Evolutionary conservation across 2,888 invertebrate genomes (phyloP).

Genomic region (Lutraria lutraria): DNA sequence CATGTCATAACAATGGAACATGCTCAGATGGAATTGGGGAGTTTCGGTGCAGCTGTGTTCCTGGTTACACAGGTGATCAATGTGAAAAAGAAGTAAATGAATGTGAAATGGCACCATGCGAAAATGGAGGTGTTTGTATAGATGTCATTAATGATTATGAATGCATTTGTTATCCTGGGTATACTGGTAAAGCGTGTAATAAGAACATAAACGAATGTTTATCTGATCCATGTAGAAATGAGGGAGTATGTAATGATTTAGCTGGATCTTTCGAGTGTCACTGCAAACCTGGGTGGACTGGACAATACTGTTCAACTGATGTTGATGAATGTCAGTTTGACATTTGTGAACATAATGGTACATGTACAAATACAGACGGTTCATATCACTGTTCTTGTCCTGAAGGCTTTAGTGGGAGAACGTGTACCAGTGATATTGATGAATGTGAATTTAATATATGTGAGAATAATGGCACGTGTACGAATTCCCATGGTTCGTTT

Average conservation of each 20-base stretch:
- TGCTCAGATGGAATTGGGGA: slow-evolving; percentile 36
- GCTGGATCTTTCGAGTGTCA: slow-evolving; percentile 31
- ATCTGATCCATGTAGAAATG: slow-evolving; percentile 20
- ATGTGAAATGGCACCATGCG: slow-evolving; percentile 36
- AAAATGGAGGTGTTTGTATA: slow-evolving; percentile 46
- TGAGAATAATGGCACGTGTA: slow-evolving; percentile 32
- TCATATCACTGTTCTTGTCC: slow-evolving; percentile 89
- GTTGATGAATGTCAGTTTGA: slow-evolving; percentile 49
- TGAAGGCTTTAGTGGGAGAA: slow-evolving; percentile 49
- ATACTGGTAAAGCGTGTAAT: slow-evolving; percentile 17
- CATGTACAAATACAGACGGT: slow-evolving; percentile 62
- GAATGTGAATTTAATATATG: slow-evolving; percentile 61
- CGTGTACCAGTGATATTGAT: slow-evolving; percentile 58
- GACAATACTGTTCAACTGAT: slow-evolving; percentile 53
- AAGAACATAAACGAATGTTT: slow-evolving; percentile 33
- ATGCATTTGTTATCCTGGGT: slow-evolving; percentile 35
- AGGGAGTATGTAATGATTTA: neutral
- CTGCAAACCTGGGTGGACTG: slow-evolving; percentile 50
- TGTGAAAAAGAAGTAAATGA: slow-evolving; percentile 48
- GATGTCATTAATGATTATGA: slow-evolving; percentile 38
- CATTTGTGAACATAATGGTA: slow-evolving; percentile 44
- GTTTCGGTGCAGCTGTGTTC: slow-evolving; percentile 38
- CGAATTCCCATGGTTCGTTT: neutral
- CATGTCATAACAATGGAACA: slow-evolving; percentile 45
- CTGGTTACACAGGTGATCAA: slow-evolving; percentile 38